These are phyloP conservation scores for Metalampra italica DNA, from an alignment of 2,888 invertebrate species.

Conservation along the genomic window DNA sequence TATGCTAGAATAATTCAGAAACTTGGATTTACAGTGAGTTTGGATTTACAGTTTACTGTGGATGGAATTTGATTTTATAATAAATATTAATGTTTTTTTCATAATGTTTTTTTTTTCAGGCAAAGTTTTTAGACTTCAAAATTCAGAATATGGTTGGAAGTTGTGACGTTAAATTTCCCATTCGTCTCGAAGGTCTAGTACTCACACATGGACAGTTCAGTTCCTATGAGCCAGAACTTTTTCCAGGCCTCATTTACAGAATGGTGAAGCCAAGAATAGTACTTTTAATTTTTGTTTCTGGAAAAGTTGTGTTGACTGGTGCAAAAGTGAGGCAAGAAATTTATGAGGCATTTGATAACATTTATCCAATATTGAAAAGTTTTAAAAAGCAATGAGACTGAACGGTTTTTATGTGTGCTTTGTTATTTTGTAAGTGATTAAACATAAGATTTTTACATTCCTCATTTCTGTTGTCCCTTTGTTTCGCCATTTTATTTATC, in stretches of 20 bases:
- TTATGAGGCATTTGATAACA: conserved; percentile 97
- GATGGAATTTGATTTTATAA: neutral
- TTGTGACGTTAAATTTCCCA: conserved; percentile 87
- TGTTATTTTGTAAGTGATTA: neutral
- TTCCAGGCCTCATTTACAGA: conserved; percentile 98
- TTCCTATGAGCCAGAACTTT: conserved; percentile 98
- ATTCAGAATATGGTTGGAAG: conserved; percentile 90
- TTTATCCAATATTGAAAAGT: conserved; percentile 97
- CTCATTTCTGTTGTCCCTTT: no score
- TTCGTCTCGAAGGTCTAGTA: conserved; percentile 85
- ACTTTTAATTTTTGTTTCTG: conserved; percentile 98
- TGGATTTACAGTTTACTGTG: neutral
- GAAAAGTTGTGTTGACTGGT: conserved; percentile 98
- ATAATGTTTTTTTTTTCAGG: conserved; percentile 60
- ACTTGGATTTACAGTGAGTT: conserved; percentile 86
- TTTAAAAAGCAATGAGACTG: conserved; percentile 88
- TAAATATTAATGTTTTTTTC: neutral
- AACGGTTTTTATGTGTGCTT: neutral
- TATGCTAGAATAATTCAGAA: conserved; percentile 92
- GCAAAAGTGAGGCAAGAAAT: conserved; percentile 96
- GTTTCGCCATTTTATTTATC: no score
- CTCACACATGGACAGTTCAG: conserved; percentile 87
- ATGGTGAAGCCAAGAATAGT: conserved; percentile 99
- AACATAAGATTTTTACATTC: neutral
- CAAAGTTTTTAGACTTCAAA: conserved; percentile 89